Base-by-base conservation (phyloP, 1,140 invertebrate species). In the Platorchestia sp. region DNA sequence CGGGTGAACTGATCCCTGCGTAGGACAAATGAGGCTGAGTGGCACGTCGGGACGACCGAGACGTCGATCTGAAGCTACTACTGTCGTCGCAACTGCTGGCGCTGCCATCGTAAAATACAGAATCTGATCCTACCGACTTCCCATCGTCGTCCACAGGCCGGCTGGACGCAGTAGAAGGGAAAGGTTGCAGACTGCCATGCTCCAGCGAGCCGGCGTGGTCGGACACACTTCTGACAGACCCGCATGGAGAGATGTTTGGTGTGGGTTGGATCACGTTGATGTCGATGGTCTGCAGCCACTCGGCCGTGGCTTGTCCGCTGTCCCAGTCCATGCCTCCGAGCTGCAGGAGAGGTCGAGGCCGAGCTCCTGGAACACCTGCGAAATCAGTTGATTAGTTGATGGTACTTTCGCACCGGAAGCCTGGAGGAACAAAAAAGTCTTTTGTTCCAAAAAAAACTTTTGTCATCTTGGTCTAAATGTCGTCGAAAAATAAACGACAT, bases 251-350 rank as follows among this genome's bases (percentile, higher is more conserved):
- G 44, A 96, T 96, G 89, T 96, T 96, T 40, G 96, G 96, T 36
- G 96, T 96, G 41, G 96, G 96, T 53, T 96, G 96, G 87, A 96
- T 96, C 43, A 96, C 96, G 95, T 96, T 96, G 86, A 96, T 96
- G 90, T 96, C 96, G 47, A 96, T 96, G 45, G 96, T 96, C 59
- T 96, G 96, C 45, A 96, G 86, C 96, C 96, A 96, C 53, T 96
- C 96, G 0, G 96, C 96, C 16, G 95, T 96, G 43, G 96, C 96
- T 43, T 96, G 96, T 41, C 96, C 96, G 51, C 95, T 96, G 95
- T 96, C 96, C 96, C 96, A 96, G 95, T 96, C 96, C 95, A 96
- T 96, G 43, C 96, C 96, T 41, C 96, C 96, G 53, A 96, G 95
- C 93, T 96, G 96, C 43, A 96, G 95, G 0, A 96, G 59, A 10